Conservation (phyloP, 64 coral and sea anemone genomes). For the Hydrozoanthus tunicans region DNA sequence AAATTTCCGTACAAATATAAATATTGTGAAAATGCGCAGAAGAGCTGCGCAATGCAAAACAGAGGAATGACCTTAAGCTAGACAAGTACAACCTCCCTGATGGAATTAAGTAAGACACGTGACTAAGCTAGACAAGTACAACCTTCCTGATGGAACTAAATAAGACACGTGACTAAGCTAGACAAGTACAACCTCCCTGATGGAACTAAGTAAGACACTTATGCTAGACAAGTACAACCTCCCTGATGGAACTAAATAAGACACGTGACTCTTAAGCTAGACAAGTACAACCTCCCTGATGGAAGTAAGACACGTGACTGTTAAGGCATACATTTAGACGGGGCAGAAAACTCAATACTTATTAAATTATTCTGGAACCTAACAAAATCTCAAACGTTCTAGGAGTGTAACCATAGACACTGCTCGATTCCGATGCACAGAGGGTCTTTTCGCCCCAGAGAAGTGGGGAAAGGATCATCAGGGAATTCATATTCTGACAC, state of each 20-base stretch:
- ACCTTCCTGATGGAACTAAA: constrained; percentile 80
- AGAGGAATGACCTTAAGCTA: constrained; percentile 31
- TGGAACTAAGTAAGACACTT: constrained; percentile 82
- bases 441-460: constrained; percentile 85
- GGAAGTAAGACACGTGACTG: constrained; percentile 51
- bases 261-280: constrained; percentile 10
- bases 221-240: constrained; percentile 70
- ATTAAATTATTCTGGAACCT: too few species aligned
- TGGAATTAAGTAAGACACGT: constrained; percentile 75
- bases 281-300: constrained; percentile 78
- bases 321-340: constrained; percentile 27
- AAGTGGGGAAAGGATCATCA: constrained; percentile 97
- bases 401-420: constrained; percentile 83
- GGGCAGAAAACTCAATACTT: too few species aligned
- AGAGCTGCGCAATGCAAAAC: too few species aligned
- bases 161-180: constrained; percentile 45
- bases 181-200: constrained; percentile 78
- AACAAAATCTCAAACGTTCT: neutral
- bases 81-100: constrained; percentile 81
- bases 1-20: too few species aligned
- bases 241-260: constrained; percentile 84
- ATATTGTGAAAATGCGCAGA: too few species aligned
- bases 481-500: constrained; percentile 77
- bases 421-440: constrained; percentile 85
- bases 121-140: constrained; percentile 66